Conservation (phyloP, 2,113 vertebrate genomes). For the Takifugu flavidus region DNA sequence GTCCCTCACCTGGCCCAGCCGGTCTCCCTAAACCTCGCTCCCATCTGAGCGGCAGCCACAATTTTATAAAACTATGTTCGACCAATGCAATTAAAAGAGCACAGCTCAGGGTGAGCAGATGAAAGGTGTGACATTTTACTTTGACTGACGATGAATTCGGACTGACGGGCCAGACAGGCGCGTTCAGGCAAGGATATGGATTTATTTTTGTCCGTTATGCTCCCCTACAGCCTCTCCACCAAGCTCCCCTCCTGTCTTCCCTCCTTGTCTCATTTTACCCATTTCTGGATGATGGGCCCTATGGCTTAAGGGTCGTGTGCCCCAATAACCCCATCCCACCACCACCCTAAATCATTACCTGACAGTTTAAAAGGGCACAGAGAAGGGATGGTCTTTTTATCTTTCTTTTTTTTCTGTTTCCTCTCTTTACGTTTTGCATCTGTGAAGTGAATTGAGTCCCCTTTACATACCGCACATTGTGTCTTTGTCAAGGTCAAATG, state of each 20-base stretch:
- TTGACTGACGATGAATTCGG: conserved; percentile 60
- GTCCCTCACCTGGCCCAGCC: conserved; percentile 44
- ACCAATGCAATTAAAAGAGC: conserved; percentile 63
- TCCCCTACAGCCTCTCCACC: conserved; percentile 16
- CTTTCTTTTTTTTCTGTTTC: conserved; percentile 9
- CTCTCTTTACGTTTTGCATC: conserved; percentile 49
- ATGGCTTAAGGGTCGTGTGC: conserved; percentile 41
- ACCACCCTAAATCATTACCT: conserved; percentile 68
- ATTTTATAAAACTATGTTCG: conserved; percentile 40
- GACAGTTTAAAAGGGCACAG: conserved; percentile 73
- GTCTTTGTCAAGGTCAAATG: conserved; percentile 50
- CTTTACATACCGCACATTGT: conserved; percentile 37
- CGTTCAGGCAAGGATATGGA: conserved; percentile 58
- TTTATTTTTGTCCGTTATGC: conserved; percentile 35
- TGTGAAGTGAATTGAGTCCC: conserved; percentile 47
- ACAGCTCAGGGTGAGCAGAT: conserved; percentile 42
- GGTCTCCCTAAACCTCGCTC: conserved; percentile 10
- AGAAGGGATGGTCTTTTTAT: conserved; percentile 64
- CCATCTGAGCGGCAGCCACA: conserved; percentile 14
- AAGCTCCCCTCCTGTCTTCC: conserved; percentile 13
- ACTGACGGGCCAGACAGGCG: conserved; percentile 42
- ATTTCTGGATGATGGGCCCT: conserved; percentile 34
- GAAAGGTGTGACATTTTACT: conserved; percentile 71
- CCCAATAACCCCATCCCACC: conserved; percentile 26
- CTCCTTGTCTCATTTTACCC: conserved; percentile 35